A percentile compares a stretch with the other conserved stretches of the same genome.
Evolutionary conservation across 2,888 invertebrate species (phyloP).

Genomic region (Tricholauxania praeusta): DNA sequence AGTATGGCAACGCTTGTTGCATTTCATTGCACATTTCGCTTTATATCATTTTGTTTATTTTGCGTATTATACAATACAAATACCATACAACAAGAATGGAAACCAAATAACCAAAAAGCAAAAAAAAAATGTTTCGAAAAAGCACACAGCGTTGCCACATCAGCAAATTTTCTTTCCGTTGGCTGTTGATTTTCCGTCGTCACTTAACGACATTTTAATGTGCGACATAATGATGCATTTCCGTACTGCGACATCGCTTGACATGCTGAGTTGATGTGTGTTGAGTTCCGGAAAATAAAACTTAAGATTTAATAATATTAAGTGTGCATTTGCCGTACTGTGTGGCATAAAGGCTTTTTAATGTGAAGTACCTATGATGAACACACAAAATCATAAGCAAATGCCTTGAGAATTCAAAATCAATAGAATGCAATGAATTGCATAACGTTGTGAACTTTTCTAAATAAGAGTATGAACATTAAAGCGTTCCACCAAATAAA

Average conservation of each 20-base stretch:
- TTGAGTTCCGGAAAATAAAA: too few species aligned
- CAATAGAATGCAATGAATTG: too few species aligned
- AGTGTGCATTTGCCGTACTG: too few species aligned
- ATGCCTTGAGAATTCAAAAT: too few species aligned
- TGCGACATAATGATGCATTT: conserved; percentile 29
- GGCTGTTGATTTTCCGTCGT: not conserved
- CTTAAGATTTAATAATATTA: too few species aligned
- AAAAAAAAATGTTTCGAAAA: not conserved
- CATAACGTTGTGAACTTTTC: too few species aligned
- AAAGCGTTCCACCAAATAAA: too few species aligned
- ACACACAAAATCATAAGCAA: too few species aligned
- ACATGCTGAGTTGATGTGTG: too few species aligned
- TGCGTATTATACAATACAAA: not conserved
- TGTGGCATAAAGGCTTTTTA: too few species aligned
- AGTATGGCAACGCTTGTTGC: conserved; percentile 29
- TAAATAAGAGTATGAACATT: too few species aligned
- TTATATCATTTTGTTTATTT: conserved; percentile 11
- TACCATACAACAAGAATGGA: not conserved
- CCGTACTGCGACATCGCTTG: not conserved
- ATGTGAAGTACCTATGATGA: too few species aligned
- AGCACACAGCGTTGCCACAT: not conserved
- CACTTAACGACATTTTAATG: conserved; percentile 34
- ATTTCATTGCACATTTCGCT: conserved; percentile 1
- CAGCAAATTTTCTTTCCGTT: not conserved
- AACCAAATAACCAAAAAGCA: not conserved